Evolutionary conservation across 2,888 invertebrate genomes (phyloP), one percentile per base, ranked within the genome.

Genomic region (Melangyna quadrimaculata): DNA sequence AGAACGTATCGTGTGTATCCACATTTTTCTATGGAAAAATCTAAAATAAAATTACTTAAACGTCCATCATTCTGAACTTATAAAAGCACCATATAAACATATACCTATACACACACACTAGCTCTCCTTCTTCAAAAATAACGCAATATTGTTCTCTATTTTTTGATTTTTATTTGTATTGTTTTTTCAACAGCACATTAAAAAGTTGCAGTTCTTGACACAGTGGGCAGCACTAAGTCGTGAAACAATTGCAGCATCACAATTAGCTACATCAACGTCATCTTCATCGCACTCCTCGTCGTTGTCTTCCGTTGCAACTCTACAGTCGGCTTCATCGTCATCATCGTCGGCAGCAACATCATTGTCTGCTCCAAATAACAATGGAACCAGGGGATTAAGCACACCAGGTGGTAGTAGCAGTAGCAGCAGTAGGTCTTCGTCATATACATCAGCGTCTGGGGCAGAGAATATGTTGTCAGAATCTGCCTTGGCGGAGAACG

Each of bases 221-320:
- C 92, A 92, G 90, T 91, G 91, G 87, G 92, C 92, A 71, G 91
- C 92, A 51, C 88, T 92, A 84, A 92, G 91, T 89, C 91, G 92
- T 82, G 92, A 92, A 90, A 91, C 91, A 87, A 91, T 91, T 88
- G 91, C 92, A 88, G 90, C 92, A 87, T 92, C 92, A 86, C 91
- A 91, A 90, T 90, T 92, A 90, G 92, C 91, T 88, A 91, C 92
- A 89, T 92, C 92, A 88, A 91, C 90, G 88, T 90, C 88, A 32
- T 87, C 73, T 59, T 77, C 88, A 17, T 88, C 88, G 12, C 82
- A 87, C 45, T 78, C 88, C 12, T 87, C 87, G 35, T 87, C 87
- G 35, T 84, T 88, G 53, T 53, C 77, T 45, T 83, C 88, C 24
- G 65, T 53, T 57, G 63, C 78, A 75, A 73, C 51, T 70, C 82